Evolutionary conservation across 2,888 invertebrate species (phyloP), one percentile per base, ranked within the genome.

Genomic region (Hirtodrosophila trivittata): DNA sequence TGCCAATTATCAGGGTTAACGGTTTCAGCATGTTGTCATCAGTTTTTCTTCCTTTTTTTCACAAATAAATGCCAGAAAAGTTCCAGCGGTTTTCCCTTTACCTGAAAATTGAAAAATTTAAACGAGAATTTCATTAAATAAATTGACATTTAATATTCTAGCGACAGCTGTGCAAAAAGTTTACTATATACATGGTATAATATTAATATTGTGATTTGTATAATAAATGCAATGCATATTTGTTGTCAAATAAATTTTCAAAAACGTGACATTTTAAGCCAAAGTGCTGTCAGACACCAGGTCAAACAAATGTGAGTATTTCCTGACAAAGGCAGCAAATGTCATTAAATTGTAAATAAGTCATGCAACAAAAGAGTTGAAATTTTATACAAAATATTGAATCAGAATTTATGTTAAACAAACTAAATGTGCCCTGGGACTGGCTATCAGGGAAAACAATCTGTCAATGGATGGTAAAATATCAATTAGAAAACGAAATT

Each of bases 21-120:
- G 73, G 85, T 54, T 75, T 86, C 74, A 77, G 76, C 87, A 87
- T 87, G 75, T 85, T 87, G 88, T 75, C 85, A 73, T 75, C 75
- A 63, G 75, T 78, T 85, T 64, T 67, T 21, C 18, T 21, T 21
- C 18, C 5, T 21, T 21, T 5, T 21, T 21, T 21, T 21, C 18
- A 60, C 77, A 72, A 69, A 62, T 62, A 54, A 52, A 70, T 55
- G 38, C 14, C 57, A 33, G 57, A 38, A 39, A 55, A 45, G 39
- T 50, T 33, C 63, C 50, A 47, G 5, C 43, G 52, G 41, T 59
- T 52, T 32, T 57, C 38, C 63, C 43, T 68, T 75, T 65, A 84
- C 52, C 88, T 88, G 70, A 26, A 76, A 73, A 28, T 38, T 65
- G 32, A 41, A 30, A 32, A 57, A 14, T 41, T 12, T 9, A 37